Base-by-base conservation (phyloP, 2,888 invertebrate genomes). In the Apoderus coryli region DNA sequence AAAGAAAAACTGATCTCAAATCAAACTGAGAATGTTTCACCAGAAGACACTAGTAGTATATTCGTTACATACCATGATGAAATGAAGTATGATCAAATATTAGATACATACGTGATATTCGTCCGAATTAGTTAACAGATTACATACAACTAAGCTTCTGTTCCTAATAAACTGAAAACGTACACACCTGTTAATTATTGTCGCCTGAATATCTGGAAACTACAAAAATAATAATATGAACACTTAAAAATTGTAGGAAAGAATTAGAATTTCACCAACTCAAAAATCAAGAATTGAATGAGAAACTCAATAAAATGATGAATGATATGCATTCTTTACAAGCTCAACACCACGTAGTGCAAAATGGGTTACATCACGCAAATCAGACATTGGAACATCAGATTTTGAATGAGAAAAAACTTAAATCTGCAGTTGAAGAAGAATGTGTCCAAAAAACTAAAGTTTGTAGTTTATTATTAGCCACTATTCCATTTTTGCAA, bases 1-100 rank as follows among this genome's bases (percentile, higher is more conserved):
- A 84, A 84, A 47, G 84, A 85, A 47, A 69, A 72, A 42, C 55
- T 82, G 14, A 78, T 81, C n/a, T n/a, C n/a, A n/a, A n/a, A n/a
- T n/a, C n/a, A n/a, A n/a, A n/a, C n/a, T n/a, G n/a, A n/a, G n/a
- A n/a, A n/a, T n/a, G n/a, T n/a, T 33, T 57, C 44, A 16, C 33
- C 50, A 13, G 52, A 51, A 19, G 42, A 43, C 33, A 44, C 43
- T 31, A 37, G 33, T 15, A 31, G 40, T 31, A 43, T 49, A 25
- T 43, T 50, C 31, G 36, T 32, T 4, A 47, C 39, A 29, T 53
- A 52, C 34, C 50, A 49, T 38, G 50, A 52, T 13, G 51, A 54
- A 39, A 36, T 55, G 31, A 53, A 49, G 53, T 54, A 41, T 33
- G 44, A 40, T 27, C 11, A 29, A 28, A 29, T 25, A 13, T 29